phyloP scores from a whole-genome alignment of 92 coral and sea anemone genomes.

The Umimayanthus chanpuru region DNA sequence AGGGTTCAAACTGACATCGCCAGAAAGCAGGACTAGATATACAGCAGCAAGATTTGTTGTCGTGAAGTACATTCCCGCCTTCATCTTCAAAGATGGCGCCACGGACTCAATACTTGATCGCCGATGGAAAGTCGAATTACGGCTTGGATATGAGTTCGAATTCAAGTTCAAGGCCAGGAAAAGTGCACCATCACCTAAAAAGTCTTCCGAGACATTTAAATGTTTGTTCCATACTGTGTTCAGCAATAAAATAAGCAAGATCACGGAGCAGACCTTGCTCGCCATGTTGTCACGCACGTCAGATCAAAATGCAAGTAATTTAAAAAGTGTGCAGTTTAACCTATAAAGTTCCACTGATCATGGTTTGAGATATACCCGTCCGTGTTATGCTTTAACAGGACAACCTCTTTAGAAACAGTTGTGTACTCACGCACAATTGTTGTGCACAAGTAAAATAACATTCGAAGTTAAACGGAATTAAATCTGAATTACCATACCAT shows the following conservation, averaged over 20 bases:
- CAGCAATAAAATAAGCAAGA: conserved; percentile 19
- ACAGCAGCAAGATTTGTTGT: conserved; percentile 27
- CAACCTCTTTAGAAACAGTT: too few species aligned
- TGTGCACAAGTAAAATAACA: too few species aligned
- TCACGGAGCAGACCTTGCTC: not conserved
- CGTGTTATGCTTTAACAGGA: too few species aligned
- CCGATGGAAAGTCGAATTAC: conserved; percentile 32
- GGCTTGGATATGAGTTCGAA: conserved; percentile 38
- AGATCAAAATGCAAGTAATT: not conserved
- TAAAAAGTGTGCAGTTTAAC: not conserved
- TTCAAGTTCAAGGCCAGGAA: conserved; percentile 44
- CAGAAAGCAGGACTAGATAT: conserved; percentile 41
- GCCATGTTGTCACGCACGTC: too few species aligned
- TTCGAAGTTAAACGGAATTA: too few species aligned
- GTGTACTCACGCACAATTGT: not conserved
- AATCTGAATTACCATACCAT: too few species aligned
- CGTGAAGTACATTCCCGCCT: conserved; percentile 16
- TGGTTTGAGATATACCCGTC: too few species aligned
- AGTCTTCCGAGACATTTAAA: not conserved
- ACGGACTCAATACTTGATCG: conserved; percentile 22
- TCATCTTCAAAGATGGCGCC: conserved; percentile 43
- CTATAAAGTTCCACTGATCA: too few species aligned
- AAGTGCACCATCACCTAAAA: conserved; percentile 20
- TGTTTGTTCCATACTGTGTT: conserved; percentile 10
- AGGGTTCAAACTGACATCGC: conserved; percentile 56